Base-by-base conservation (phyloP, 1,140 invertebrate genomes). In the Hylyphantes graminicola region DNA sequence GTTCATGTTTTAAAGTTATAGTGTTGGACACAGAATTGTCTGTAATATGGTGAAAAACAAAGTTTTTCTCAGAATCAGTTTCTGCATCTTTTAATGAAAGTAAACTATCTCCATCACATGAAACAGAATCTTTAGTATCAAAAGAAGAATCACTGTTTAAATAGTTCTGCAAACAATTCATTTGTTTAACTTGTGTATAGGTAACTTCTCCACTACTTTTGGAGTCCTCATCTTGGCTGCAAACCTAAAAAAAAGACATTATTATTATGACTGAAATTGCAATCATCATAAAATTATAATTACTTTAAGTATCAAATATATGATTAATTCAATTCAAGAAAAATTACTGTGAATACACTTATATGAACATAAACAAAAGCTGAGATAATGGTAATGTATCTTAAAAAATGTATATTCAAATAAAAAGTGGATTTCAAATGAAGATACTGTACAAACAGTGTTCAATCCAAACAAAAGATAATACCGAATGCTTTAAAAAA, bases 231-330 rank as follows among this genome's bases (percentile, higher is more conserved):
- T 70, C 64, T 85, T 87, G 61, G 85, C 50, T 48, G 85, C 77
- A 77, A 86, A 87, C 19, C 86, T 85, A 84, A 84, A 85, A 86
- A 48, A 85, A 79, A 63, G 79, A 57, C 82, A 70, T 35, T 77
- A 77, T 55, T 85, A 86, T n/a, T 85, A 75, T 0, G 17, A 57
- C 11, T 35, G 68, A 72, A 72, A n/a, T 72, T 35, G 15, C 68
- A 72, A n/a, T 35, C 35, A 35, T 2, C 35, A 35, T 35, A 35
- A 35, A 35, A 35, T 35, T 35, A 35, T 35, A 35, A 35, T 35
- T 35, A 35, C 35, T 35, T 35, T 35, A 2, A 35, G 35, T 5
- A 35, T 35, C 5, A 5, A 5, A 35, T 35, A 35, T 5, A 35
- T 2, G 2, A 35, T 35, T 35, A 5, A 35, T 35, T 35, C 1